Conservation (phyloP, 2,113 vertebrate species). For the Ahaetulla prasina region DNA sequence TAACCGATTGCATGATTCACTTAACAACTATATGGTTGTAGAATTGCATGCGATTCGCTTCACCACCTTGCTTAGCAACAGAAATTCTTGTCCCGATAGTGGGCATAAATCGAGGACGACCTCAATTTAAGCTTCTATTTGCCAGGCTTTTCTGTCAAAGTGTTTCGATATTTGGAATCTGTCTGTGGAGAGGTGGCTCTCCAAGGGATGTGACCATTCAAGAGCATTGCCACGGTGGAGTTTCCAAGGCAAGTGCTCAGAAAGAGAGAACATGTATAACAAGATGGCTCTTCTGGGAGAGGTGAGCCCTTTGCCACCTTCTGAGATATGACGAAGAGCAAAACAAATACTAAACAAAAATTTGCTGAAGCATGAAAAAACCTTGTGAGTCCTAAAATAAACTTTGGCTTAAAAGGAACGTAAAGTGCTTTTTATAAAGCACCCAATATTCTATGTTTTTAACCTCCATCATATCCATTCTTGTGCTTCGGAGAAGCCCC, state of each 20-base stretch:
- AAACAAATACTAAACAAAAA: neutral
- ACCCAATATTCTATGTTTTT: neutral
- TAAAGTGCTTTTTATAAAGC: no score
- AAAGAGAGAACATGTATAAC: neutral
- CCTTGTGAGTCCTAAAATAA: neutral
- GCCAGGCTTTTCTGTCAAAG: neutral
- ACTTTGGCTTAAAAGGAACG: neutral
- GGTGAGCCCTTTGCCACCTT: neutral
- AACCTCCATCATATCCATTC: neutral
- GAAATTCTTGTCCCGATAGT: no score
- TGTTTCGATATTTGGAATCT: neutral
- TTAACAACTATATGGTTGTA: no score
- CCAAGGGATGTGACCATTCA: neutral
- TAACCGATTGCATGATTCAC: no score
- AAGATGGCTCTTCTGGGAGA: neutral
- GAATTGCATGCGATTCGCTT: no score
- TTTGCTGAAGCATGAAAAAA: neutral
- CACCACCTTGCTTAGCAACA: no score
- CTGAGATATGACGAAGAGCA: neutral
- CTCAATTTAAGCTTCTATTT: neutral
- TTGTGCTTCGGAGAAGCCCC: neutral
- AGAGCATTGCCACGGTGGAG: neutral
- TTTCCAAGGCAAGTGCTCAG: neutral
- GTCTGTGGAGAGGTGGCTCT: no score
- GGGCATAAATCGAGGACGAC: no score